These are phyloP conservation scores for Archegozetes longisetosus DNA, from an alignment of 1,140 invertebrate species.

Conservation along the genomic window DNA sequence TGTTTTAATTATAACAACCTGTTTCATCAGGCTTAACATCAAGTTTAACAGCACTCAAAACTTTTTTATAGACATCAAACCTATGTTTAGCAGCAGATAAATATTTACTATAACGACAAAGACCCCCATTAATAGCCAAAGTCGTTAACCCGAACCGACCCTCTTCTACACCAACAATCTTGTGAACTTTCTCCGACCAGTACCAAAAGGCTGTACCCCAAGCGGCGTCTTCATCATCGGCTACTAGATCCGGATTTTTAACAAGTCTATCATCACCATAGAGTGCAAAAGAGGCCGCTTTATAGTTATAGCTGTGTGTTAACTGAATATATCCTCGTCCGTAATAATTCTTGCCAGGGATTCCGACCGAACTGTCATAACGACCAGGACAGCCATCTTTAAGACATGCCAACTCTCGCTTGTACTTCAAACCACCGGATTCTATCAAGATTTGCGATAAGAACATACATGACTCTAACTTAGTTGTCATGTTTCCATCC, in stretches of 20 bases:
- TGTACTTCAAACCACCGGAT: conserved; percentile 9
- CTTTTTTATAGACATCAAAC: conserved; percentile 1
- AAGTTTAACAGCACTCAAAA: neutral
- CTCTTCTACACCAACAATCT: conserved; percentile 1
- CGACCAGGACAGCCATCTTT: conserved; percentile 4
- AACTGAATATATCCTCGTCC: conserved; percentile 10
- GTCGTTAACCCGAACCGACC: neutral
- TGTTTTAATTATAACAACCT: conserved; percentile 8
- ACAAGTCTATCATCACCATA: conserved; percentile 7
- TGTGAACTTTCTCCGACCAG: conserved; percentile 17
- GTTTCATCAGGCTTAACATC: neutral
- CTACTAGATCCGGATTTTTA: conserved; percentile 17
- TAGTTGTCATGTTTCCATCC: neutral
- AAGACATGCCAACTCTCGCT: conserved; percentile 5
- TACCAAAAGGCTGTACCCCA: conserved; percentile 19
- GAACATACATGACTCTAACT: conserved; percentile 1
- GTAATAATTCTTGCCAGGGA: conserved; percentile 6
- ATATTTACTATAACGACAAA: neutral
- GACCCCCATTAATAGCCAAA: neutral
- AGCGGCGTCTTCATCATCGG: conserved; percentile 15
- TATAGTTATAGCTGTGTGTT: conserved; percentile 7
- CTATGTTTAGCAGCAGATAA: neutral
- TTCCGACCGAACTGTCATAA: conserved; percentile 5
- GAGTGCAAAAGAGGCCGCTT: conserved; percentile 1
- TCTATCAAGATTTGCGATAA: conserved; percentile 1